Evolutionary conservation across 1,140 invertebrate genomes (phyloP).

Genomic region (Panagrolaimus sp.): DNA sequence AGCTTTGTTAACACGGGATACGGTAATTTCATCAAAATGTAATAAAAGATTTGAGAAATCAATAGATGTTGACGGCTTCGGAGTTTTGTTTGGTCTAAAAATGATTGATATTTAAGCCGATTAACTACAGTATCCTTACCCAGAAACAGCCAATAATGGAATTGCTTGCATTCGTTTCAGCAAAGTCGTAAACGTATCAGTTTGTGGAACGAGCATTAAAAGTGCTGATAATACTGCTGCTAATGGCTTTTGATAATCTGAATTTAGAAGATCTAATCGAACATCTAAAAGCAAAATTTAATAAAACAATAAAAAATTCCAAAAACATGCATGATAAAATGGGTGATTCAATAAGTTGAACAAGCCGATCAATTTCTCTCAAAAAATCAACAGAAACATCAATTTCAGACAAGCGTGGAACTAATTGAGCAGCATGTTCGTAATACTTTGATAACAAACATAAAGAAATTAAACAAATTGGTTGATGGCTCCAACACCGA

Average conservation of each 20-base stretch:
- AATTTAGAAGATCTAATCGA: constrained; percentile 80
- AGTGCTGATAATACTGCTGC: constrained; percentile 86
- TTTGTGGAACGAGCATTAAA: constrained; percentile 94
- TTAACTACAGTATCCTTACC: not conserved
- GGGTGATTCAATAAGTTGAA: constrained; percentile 94
- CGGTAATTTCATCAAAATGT: constrained; percentile 66
- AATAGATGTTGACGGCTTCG: constrained; percentile 54
- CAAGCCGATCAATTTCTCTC: constrained; percentile 89
- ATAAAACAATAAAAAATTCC: not conserved
- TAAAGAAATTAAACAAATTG: constrained; percentile 83
- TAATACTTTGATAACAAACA: constrained; percentile 94
- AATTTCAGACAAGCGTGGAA: constrained; percentile 82
- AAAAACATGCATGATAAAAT: constrained; percentile 89
- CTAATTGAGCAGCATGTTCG: constrained; percentile 79
- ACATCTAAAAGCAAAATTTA: constrained; percentile 68
- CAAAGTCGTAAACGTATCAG: constrained; percentile 84
- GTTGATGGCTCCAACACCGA: constrained; percentile 90
- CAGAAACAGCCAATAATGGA: constrained; percentile 21
- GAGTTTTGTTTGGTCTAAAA: not conserved
- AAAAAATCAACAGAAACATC: constrained; percentile 93
- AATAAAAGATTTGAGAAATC: constrained; percentile 67
- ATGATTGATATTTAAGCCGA: not conserved
- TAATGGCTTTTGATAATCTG: constrained; percentile 72
- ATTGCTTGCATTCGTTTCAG: constrained; percentile 71
- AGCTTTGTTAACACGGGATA: constrained; percentile 12